Evolutionary conservation across 2,113 vertebrate species (phyloP).

Genomic region (Mionectes macconnelli): DNA sequence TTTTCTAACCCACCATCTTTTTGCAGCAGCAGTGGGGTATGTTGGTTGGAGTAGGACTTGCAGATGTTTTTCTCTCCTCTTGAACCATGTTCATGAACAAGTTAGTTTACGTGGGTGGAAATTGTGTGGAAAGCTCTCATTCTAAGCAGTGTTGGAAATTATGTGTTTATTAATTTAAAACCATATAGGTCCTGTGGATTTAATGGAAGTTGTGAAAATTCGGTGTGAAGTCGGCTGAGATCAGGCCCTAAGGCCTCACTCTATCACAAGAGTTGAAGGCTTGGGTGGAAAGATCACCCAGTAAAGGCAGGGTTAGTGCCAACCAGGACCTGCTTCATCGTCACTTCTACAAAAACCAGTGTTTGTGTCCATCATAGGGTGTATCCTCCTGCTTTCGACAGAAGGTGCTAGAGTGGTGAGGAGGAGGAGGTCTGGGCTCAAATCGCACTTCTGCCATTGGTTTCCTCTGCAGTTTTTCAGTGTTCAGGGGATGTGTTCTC

Average conservation of each 20-base stretch:
- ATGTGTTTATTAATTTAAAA: neutral
- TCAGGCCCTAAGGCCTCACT: neutral
- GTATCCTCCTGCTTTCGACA: neutral
- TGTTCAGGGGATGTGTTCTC: neutral
- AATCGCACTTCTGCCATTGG: neutral
- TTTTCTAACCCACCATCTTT: neutral
- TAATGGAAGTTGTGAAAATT: neutral
- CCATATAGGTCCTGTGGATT: accelerated
- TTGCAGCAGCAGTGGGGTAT: neutral
- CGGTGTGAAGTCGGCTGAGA: neutral
- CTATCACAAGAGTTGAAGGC: neutral
- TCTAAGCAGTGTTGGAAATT: neutral
- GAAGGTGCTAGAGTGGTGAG: neutral
- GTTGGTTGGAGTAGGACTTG: neutral
- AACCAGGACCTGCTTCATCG: neutral
- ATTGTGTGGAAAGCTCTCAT: neutral
- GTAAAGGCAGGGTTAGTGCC: neutral
- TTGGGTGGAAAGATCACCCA: neutral
- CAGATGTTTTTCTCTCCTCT: neutral
- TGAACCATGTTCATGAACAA: neutral
- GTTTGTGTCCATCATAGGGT: neutral
- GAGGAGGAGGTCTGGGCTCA: neutral
- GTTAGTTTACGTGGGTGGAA: neutral
- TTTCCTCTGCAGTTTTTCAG: neutral
- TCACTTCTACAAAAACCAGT: neutral